Base-by-base conservation (phyloP, 2,113 vertebrate species). In the Brachionichthys hirsutus region DNA sequence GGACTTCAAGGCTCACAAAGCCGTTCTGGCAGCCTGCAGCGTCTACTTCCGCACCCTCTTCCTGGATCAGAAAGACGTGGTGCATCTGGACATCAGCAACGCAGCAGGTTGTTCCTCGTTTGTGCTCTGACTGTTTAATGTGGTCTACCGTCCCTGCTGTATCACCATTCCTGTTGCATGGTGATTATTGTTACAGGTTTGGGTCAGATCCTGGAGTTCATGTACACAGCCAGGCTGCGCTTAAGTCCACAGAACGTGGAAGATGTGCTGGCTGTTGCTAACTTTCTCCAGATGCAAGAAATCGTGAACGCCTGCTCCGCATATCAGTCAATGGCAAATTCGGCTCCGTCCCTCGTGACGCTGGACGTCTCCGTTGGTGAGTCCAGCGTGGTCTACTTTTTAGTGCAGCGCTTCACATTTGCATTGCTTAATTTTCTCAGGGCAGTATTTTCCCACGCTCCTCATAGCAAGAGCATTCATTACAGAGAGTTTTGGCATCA, bases 11-110 rank as follows among this genome's bases (percentile, higher is more conserved):
- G 97, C 97, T 15, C 97, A 99, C 81, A 98, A 98, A 75, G 94
- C 95, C 0, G 93, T 99, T 73, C 88, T 99, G 85, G 96, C 96
- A 0, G 97, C 97, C 46, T 98, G 97, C 90, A 99, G 97, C 0
- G 90, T 92, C 14, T 98, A 99, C 56, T 98, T 99, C 88, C 92
- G 93, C 68, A 95, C 95, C 67, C 94, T 99, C 24, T 99, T 99
- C 0, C 83, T 96, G 19, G 96, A 98, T 77, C 96, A 98, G 91
- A 99, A 98, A 75, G 95, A 98, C 0, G 95, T 98, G 78, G 97
- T 98, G 62, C 96, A 98, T 86, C 88, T 99, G 62, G 95, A 98
- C 89, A 99, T 99, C 85, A 98, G 96, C 87, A 99, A 99, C 0
- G 96, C 95, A 0, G 93, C 96, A 89, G 97, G 97, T 98, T 70